These are phyloP conservation scores for Chondrilla cf. caribensis DNA, from an alignment of 37 sponge, comb jelly and placozoan genomes.

Conservation along the genomic window DNA sequence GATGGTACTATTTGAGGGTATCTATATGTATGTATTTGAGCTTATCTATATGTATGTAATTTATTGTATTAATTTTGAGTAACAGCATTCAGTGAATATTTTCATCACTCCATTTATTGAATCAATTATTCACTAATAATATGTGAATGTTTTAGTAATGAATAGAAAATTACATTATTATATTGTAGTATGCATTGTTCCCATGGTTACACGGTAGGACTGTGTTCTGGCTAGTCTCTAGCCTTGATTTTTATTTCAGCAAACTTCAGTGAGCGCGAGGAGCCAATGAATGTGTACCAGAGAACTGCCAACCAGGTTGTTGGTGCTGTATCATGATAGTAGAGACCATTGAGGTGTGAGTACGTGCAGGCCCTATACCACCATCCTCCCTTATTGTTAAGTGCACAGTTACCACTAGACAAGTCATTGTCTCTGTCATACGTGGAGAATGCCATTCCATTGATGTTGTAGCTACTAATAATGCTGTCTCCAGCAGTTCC, in stretches of 20 bases:
- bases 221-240: no score
- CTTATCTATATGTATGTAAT: no score
- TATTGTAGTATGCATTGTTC: no score
- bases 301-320: background rate
- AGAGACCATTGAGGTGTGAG: background rate
- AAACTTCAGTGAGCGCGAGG: background rate
- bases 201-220: no score
- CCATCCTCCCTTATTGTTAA: constrained; percentile 13
- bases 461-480: background rate
- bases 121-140: no score
- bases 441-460: constrained; percentile 28
- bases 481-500: constrained; percentile 23
- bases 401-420: constrained; percentile 22
- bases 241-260: constrained; percentile 10
- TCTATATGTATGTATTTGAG: no score
- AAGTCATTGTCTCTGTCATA: constrained; percentile 26
- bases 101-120: no score
- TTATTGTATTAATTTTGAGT: no score
- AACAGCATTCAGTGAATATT: no score
- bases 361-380: constrained; percentile 13
- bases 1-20: no score
- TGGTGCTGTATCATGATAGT: constrained; percentile 1
- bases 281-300: background rate
- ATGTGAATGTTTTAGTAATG: no score
- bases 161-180: no score